These are phyloP conservation scores for Dipodomys ordii DNA, from an alignment of 2,113 vertebrate species.

Conservation along the genomic window DNA sequence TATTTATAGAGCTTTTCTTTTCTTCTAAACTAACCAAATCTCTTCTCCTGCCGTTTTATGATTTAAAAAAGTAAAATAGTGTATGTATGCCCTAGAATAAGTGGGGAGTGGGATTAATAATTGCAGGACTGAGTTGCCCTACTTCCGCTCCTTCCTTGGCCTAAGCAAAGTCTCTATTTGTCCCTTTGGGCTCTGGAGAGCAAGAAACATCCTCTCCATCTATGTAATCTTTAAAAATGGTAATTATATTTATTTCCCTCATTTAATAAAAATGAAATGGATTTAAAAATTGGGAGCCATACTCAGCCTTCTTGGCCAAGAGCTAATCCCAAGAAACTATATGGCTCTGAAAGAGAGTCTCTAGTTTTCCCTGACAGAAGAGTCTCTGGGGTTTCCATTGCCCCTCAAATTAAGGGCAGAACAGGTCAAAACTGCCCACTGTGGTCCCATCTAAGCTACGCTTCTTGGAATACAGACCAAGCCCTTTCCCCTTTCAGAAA, in stretches of 20 bases:
- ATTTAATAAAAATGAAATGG: slow-evolving; percentile 71
- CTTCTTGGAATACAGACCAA: slow-evolving; percentile 66
- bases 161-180: slow-evolving; percentile 75
- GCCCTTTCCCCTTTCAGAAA: slow-evolving; percentile 64
- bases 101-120: slow-evolving; percentile 70
- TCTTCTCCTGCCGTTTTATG: slow-evolving; percentile 79
- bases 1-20: slow-evolving; percentile 84
- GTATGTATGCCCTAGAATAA: slow-evolving; percentile 80
- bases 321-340: slow-evolving; percentile 80
- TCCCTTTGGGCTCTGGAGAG: slow-evolving; percentile 77
- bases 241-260: slow-evolving; percentile 71
- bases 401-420: slow-evolving; percentile 59
- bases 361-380: slow-evolving; percentile 82
- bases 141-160: slow-evolving; percentile 75
- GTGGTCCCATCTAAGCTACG: slow-evolving; percentile 63
- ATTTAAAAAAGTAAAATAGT: slow-evolving; percentile 84
- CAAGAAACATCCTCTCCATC: slow-evolving; percentile 76
- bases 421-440: slow-evolving; percentile 60
- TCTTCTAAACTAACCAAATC: slow-evolving; percentile 85
- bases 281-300: slow-evolving; percentile 81
- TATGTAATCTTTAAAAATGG: slow-evolving; percentile 76
- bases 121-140: slow-evolving; percentile 71
- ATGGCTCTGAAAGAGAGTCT: slow-evolving; percentile 81
- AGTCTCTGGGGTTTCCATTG: slow-evolving; percentile 74
- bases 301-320: slow-evolving; percentile 80